A percentile compares a stretch with the other conserved stretches of the same genome.
These are phyloP conservation scores for Mionectes olivaceus DNA, from an alignment of 2,797 vertebrate species.

Conservation along the genomic window DNA sequence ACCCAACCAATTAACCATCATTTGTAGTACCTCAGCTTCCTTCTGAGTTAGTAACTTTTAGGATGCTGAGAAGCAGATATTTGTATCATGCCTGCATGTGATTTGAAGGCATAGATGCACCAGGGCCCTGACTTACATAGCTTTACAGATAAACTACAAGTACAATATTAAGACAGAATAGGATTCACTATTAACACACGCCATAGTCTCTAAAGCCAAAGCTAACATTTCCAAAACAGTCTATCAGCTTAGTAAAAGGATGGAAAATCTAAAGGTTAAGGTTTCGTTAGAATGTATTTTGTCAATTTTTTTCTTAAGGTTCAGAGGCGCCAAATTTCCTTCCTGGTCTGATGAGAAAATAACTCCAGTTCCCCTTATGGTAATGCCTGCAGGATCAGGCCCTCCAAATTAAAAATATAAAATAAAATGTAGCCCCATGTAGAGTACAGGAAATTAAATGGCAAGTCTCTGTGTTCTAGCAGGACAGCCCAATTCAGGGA, in stretches of 20 bases:
- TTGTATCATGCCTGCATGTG: background rate
- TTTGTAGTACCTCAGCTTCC: background rate
- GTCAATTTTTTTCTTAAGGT: background rate
- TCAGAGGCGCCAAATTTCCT: background rate
- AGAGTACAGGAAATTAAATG: constrained; percentile 45
- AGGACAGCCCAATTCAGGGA: background rate
- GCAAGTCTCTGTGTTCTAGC: background rate
- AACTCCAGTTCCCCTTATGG: background rate
- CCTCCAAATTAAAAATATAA: constrained; percentile 22
- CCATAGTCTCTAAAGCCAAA: constrained; percentile 33
- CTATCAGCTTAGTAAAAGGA: constrained; percentile 1
- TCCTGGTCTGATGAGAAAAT: background rate
- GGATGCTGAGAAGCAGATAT: constrained; percentile 2
- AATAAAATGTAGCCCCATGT: background rate
- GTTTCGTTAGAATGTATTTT: background rate
- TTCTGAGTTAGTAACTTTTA: background rate
- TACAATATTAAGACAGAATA: constrained; percentile 2
- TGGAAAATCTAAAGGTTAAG: background rate
- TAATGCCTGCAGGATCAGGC: background rate
- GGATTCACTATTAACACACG: background rate
- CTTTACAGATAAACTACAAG: constrained; percentile 31
- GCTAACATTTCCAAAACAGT: constrained; percentile 8
- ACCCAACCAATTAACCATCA: background rate
- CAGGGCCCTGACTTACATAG: background rate
- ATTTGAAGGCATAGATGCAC: constrained; percentile 19